Percentiles rank a stretch among this genome's conserved stretches.
Conservation (phyloP, 92 coral and sea anemone species). For the Virgularia gustaviana region DNA sequence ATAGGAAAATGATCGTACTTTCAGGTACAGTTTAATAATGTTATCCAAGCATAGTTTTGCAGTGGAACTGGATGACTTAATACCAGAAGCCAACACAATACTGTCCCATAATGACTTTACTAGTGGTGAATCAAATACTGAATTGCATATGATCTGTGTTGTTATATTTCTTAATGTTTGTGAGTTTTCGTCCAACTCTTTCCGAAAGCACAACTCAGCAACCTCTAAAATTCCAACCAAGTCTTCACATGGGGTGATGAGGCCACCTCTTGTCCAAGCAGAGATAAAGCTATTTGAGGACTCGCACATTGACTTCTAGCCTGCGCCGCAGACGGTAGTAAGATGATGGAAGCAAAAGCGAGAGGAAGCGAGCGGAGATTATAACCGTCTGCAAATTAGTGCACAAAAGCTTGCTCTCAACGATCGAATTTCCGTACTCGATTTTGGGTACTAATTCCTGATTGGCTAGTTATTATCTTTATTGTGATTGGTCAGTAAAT, state of each 20-base stretch:
- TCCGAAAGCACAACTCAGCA: neutral
- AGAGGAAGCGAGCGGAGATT: too few relatives aligned
- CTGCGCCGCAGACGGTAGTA: too few relatives aligned
- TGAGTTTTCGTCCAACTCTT: neutral
- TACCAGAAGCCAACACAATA: constrained; percentile 2
- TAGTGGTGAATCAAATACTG: neutral
- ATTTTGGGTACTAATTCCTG: too few relatives aligned
- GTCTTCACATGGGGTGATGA: constrained; percentile 7
- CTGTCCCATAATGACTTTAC: constrained; percentile 28
- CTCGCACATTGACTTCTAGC: too few relatives aligned
- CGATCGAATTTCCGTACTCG: too few relatives aligned
- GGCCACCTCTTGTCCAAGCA: constrained; percentile 20
- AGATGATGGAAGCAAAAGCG: too few relatives aligned
- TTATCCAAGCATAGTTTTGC: constrained; percentile 9
- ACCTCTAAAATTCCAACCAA: constrained; percentile 12
- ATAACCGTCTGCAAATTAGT: too few relatives aligned
- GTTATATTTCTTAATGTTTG: neutral
- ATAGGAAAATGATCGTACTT: constrained; percentile 22
- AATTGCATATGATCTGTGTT: neutral
- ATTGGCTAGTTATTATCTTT: too few relatives aligned
- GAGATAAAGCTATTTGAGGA: neutral
- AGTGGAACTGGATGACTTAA: neutral
- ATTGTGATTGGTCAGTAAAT: too few relatives aligned
- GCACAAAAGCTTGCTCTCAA: too few relatives aligned
- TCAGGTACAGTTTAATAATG: constrained; percentile 4